A percentile compares a stretch with the other conserved stretches of the same genome.
These are phyloP conservation scores for Scaptomyza graminum DNA, from an alignment of 1,140 invertebrate species.

Conservation along the genomic window DNA sequence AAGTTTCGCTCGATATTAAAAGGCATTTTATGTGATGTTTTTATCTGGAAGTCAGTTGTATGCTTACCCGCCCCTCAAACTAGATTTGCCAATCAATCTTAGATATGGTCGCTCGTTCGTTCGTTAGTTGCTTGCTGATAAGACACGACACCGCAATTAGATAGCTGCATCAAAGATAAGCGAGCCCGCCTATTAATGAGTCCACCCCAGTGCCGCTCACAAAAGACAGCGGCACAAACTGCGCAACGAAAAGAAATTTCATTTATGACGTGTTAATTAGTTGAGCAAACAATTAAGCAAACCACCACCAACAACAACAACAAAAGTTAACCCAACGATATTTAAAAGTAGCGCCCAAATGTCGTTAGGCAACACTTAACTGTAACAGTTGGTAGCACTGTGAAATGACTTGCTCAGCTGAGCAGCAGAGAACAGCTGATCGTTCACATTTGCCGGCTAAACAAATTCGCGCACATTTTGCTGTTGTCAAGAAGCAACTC, in stretches of 20 bases:
- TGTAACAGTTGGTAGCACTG: constrained; percentile 14
- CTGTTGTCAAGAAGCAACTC: constrained; percentile 11
- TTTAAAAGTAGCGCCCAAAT: constrained; percentile 34
- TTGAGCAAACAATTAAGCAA: constrained; percentile 42
- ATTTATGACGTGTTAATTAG: constrained; percentile 68
- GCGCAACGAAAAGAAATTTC: constrained; percentile 56
- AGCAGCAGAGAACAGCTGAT: constrained; percentile 49
- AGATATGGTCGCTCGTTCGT: constrained; percentile 70
- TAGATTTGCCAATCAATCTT: constrained; percentile 67
- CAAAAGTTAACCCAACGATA: neutral
- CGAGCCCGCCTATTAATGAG: constrained; percentile 64
- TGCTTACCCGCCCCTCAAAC: constrained; percentile 24
- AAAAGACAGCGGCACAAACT: constrained; percentile 64
- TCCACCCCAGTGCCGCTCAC: constrained; percentile 58
- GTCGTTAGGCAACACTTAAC: constrained; percentile 17
- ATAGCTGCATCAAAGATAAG: constrained; percentile 68
- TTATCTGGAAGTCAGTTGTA: constrained; percentile 49
- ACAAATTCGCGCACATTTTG: neutral
- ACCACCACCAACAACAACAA: constrained; percentile 8
- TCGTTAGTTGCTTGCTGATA: constrained; percentile 58
- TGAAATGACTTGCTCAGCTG: constrained; percentile 13
- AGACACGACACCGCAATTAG: constrained; percentile 77
- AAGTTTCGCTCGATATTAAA: constrained; percentile 73
- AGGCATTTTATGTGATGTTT: constrained; percentile 75
- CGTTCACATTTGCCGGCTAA: constrained; percentile 18